Conservation (phyloP, 2,113 vertebrate species). For the Verasper variegatus region DNA sequence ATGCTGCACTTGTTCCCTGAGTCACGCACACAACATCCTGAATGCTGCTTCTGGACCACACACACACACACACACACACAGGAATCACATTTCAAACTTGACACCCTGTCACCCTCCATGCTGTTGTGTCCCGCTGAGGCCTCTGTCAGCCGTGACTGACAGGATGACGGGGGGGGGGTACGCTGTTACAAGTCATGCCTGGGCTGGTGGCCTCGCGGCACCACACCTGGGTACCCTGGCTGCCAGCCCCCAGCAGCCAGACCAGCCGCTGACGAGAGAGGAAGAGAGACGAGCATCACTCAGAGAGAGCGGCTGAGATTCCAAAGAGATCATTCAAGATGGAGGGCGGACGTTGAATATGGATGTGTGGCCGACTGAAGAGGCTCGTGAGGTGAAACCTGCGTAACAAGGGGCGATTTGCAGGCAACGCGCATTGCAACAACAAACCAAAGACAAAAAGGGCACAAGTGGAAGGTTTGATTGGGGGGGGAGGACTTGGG, state of each 20-base stretch:
- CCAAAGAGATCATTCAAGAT: slow-evolving; percentile 31
- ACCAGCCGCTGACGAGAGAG: slow-evolving; percentile 2
- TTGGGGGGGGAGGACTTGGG: slow-evolving; percentile 20
- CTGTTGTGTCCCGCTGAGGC: slow-evolving; percentile 64
- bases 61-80: slow-evolving; percentile 17
- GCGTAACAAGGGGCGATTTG: neutral
- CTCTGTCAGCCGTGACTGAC: slow-evolving; percentile 80
- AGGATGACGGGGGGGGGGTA: slow-evolving; percentile 74
- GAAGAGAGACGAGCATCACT: slow-evolving; percentile 27
- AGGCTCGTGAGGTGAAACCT: slow-evolving; percentile 36
- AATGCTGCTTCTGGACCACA: neutral
- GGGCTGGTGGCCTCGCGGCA: slow-evolving; percentile 76
- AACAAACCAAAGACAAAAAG: slow-evolving; percentile 45
- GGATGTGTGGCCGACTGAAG: slow-evolving; percentile 22
- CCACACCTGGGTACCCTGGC: slow-evolving; percentile 78
- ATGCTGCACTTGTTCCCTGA: neutral
- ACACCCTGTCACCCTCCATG: slow-evolving; percentile 52
- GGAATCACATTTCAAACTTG: slow-evolving; percentile 35
- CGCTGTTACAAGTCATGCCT: slow-evolving; percentile 73
- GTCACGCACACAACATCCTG: neutral
- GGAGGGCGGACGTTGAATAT: slow-evolving; percentile 31
- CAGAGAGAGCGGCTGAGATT: slow-evolving; percentile 25
- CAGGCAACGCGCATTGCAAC: neutral
- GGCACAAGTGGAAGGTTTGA: slow-evolving; percentile 39
- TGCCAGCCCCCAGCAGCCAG: slow-evolving; percentile 39